Conservation (phyloP, 2,113 vertebrate genomes). For the Indicator maculatus region DNA sequence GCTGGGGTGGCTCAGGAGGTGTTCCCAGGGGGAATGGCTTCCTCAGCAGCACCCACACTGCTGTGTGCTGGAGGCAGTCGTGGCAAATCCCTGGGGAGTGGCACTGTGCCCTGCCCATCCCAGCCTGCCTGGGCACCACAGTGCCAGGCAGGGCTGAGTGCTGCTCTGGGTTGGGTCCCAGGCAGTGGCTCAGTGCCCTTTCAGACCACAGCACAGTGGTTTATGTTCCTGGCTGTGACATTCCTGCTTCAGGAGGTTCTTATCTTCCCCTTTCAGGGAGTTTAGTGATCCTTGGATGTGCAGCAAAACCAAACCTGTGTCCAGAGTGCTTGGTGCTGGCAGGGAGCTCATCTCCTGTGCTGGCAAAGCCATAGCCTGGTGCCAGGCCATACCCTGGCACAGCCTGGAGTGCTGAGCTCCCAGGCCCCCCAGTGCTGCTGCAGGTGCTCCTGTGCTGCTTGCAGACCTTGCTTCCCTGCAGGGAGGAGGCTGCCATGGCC, state of each 20-base stretch:
- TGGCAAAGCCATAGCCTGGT: no score
- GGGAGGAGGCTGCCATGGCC: not conserved
- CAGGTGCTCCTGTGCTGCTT: not conserved
- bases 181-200: no score
- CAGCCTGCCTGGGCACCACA: not conserved
- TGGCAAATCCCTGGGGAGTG: not conserved
- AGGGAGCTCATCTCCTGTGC: not conserved
- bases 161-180: not conserved
- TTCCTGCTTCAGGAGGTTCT: not conserved
- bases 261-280: not conserved
- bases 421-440: not conserved
- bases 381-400: no score
- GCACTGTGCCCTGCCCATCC: not conserved
- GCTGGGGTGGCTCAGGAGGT: accelerated
- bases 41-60: not conserved
- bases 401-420: not conserved
- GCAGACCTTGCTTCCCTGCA: not conserved
- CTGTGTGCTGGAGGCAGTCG: accelerated
- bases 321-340: not conserved
- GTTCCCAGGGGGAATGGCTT: not conserved
- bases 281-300: not conserved
- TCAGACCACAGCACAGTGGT: not conserved
- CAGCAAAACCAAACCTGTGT: not conserved
- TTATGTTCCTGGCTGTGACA: accelerated
- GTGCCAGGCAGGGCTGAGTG: not conserved